These are phyloP conservation scores for Struthidea cinerea DNA, from an alignment of 2,113 vertebrate genomes.

Conservation along the genomic window DNA sequence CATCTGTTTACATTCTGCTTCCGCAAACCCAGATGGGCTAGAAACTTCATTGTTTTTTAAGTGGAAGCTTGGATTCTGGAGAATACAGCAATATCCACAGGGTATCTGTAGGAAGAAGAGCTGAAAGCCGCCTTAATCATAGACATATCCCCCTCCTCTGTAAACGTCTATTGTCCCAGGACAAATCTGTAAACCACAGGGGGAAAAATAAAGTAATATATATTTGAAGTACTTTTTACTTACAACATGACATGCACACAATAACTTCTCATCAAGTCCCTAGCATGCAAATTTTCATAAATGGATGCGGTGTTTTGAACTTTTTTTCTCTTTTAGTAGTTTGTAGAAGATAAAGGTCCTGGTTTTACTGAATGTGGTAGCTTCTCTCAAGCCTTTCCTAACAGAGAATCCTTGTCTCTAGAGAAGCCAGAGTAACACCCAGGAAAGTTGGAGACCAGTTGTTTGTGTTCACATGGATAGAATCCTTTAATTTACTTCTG, in stretches of 20 bases:
- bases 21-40: constrained; percentile 60
- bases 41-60: constrained; percentile 55
- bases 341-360: not conserved
- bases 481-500: not conserved
- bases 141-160: not conserved
- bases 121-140: constrained; percentile 14
- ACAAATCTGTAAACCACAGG: not conserved
- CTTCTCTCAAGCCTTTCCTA: not conserved
- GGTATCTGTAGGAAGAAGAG: constrained; percentile 55
- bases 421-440: not conserved
- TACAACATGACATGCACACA: not conserved
- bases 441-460: not conserved
- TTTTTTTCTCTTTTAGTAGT: not conserved
- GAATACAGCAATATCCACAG: constrained; percentile 39
- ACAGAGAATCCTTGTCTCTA: not conserved
- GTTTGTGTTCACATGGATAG: not conserved
- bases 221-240: not conserved
- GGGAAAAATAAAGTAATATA: not conserved
- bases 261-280: not conserved
- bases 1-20: constrained; percentile 70
- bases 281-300: not conserved
- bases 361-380: not conserved
- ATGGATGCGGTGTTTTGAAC: not conserved
- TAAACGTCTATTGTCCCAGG: constrained; percentile 13
- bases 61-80: constrained; percentile 41